Conservation (phyloP, 2,888 invertebrate species). For the Brassicogethes aeneus region DNA sequence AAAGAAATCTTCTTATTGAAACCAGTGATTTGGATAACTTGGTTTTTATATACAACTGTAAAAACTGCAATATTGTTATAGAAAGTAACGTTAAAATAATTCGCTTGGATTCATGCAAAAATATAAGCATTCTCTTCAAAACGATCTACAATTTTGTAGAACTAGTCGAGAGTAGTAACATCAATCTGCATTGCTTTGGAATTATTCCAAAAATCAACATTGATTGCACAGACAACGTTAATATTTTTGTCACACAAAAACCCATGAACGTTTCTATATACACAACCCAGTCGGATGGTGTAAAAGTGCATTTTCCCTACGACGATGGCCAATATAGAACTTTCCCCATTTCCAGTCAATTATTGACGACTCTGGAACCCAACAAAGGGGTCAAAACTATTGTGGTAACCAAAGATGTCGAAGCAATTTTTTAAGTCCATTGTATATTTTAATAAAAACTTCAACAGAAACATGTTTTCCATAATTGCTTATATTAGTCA, state of each 20-base stretch:
- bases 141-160: conserved; percentile 8
- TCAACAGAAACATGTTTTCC: too few species aligned
- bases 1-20: conserved; percentile 9
- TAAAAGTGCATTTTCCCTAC: too few species aligned
- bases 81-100: conserved; percentile 11
- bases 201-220: conserved; percentile 9
- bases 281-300: too few species aligned
- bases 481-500: too few species aligned
- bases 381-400: too few species aligned
- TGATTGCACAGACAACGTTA: conserved; percentile 5
- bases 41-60: conserved; percentile 10
- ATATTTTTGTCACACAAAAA: conserved; percentile 7
- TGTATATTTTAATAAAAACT: too few species aligned
- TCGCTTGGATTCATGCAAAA: conserved; percentile 9
- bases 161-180: conserved; percentile 7
- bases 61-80: conserved; percentile 11
- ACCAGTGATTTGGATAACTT: conserved; percentile 9
- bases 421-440: too few species aligned
- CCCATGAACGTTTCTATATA: too few species aligned
- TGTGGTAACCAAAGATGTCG: too few species aligned
- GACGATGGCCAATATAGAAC: too few species aligned
- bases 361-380: too few species aligned
- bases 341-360: too few species aligned
- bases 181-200: conserved; percentile 9
- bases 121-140: conserved; percentile 8